phyloP scores from a whole-genome alignment of 2,888 invertebrate species.

The Brachypalpus laphriformis region DNA sequence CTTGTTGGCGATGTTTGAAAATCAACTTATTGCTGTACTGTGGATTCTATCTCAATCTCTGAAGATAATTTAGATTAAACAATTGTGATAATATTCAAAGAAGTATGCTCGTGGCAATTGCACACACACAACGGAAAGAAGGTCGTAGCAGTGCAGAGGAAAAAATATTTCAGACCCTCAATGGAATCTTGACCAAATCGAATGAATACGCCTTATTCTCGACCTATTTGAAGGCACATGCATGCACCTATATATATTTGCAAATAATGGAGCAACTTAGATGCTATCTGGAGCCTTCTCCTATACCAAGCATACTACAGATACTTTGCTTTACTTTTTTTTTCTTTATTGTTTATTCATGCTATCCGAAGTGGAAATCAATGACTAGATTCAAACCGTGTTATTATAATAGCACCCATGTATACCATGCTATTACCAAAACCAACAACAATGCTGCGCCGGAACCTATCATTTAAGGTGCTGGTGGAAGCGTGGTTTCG shows the following conservation, averaged over 20 bases:
- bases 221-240: constrained; percentile 33
- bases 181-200: constrained; percentile 42
- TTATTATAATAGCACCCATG: constrained; percentile 64
- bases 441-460: constrained; percentile 50
- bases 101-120: constrained; percentile 35
- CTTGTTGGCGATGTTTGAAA: background rate
- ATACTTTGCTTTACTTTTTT: background rate
- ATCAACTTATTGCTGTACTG: background rate
- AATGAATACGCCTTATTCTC: constrained; percentile 45
- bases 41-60: constrained; percentile 33
- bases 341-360: background rate
- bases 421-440: constrained; percentile 50
- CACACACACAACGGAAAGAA: constrained; percentile 24
- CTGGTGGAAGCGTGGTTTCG: constrained; percentile 42
- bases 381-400: constrained; percentile 54
- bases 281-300: background rate
- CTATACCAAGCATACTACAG: background rate
- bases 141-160: background rate
- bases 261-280: constrained; percentile 41
- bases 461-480: constrained; percentile 50
- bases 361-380: constrained; percentile 58
- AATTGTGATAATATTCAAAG: constrained; percentile 57
- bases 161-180: background rate
- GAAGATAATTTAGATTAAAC: constrained; percentile 66
- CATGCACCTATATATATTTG: background rate